A percentile compares a stretch with the other conserved stretches of the same genome.
Conservation (phyloP, 2,888 invertebrate genomes). For the Plagodis dolabraria region DNA sequence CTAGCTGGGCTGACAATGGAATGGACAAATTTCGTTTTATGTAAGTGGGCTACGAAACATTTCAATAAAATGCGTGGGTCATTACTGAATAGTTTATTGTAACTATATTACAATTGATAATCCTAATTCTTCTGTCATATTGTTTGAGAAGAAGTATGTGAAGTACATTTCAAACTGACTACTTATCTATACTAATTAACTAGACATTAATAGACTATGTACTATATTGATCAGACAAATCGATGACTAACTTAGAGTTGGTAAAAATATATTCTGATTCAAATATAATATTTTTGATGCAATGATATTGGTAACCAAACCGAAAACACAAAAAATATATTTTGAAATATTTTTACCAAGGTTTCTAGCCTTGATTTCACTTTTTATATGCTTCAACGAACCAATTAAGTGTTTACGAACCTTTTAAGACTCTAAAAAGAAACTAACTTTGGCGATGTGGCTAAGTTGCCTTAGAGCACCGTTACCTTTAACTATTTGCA, state of each 20-base stretch:
- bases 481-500: constrained; percentile 27
- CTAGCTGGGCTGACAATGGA: no score
- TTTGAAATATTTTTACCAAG: not conserved
- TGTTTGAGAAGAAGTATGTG: not conserved
- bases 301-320: not conserved
- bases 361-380: constrained; percentile 3
- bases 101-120: no score
- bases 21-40: no score
- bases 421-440: not conserved
- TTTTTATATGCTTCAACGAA: constrained; percentile 4
- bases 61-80: no score
- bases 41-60: no score
- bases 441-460: not conserved
- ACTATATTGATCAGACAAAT: no score
- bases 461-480: not conserved
- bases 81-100: no score
- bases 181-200: no score
- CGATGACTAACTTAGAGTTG: no score
- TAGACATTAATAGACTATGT: no score
- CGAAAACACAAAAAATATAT: not conserved
- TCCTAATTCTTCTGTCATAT: no score
- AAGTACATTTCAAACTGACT: not conserved
- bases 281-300: not conserved
- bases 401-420: not conserved
- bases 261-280: not conserved